Conservation (phyloP, 2,888 invertebrate genomes). For the Luperina testacea region DNA sequence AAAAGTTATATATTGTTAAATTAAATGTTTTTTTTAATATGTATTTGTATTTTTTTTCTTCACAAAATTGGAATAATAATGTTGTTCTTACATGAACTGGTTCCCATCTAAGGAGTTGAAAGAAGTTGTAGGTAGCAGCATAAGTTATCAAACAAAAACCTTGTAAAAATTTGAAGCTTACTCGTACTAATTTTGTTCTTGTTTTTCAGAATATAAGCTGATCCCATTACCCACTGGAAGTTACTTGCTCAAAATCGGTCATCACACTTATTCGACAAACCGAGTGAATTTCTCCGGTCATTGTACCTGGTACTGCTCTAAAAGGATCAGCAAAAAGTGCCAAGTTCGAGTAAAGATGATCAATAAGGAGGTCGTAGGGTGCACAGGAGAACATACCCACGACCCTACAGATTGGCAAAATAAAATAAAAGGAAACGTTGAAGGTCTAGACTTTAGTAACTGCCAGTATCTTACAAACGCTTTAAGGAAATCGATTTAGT, state of each 20-base stretch:
- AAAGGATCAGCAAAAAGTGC: conserved; percentile 75
- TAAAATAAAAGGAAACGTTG: background rate
- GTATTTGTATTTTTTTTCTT: background rate
- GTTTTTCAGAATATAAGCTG: conserved; percentile 57
- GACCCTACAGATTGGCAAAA: conserved; percentile 19
- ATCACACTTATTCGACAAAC: conserved; percentile 74
- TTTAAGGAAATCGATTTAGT: conserved; percentile 14
- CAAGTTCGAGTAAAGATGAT: conserved; percentile 74
- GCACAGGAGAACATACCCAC: conserved; percentile 68
- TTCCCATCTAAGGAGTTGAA: background rate
- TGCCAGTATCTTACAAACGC: background rate
- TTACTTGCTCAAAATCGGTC: conserved; percentile 67
- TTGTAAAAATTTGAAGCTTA: background rate
- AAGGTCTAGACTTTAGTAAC: background rate
- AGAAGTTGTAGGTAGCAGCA: background rate
- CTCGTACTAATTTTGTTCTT: background rate
- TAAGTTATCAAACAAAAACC: background rate
- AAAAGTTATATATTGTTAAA: background rate
- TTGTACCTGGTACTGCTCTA: conserved; percentile 81
- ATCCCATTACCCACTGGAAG: conserved; percentile 69
- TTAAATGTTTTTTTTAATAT: background rate
- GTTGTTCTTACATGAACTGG: background rate
- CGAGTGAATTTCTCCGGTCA: conserved; percentile 65
- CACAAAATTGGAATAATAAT: background rate
- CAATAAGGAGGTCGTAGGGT: conserved; percentile 60